Base-by-base conservation (phyloP, 2,113 vertebrate genomes). In the Tragelaphus strepsiceros region DNA sequence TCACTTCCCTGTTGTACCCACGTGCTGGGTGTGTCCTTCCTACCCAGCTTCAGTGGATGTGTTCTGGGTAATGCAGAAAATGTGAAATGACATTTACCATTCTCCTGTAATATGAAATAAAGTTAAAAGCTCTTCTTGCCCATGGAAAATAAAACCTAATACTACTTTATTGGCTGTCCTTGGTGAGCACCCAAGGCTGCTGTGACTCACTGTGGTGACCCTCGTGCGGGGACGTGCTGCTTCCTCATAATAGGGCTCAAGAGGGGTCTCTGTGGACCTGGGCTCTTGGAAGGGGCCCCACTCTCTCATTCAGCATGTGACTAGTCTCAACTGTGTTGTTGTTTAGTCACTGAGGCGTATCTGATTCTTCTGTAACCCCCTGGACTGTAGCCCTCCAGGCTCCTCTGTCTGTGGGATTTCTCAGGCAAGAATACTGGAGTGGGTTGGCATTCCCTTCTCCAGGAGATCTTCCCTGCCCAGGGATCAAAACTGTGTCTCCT, bases 1-100 rank as follows among this genome's bases (percentile, higher is more conserved):
- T 24, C 28, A 51, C 30, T 21, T 96, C 2, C 5, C 53, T 1
- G 0, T 7, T 16, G 26, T 5, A 24, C 7, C 14, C 24, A 1
- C 6, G 17, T 7, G 7, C 15, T 28, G 1, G 26, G 39, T 26
- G 30, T 59, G 43, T 53, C n/a, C 21, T 32, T 88, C n/a, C 24
- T 14, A 2, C 16, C n/a, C 21, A 46, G 1, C 0, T 22, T 81
- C n/a, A 14, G 15, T 84, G 17, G 56, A 0, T 26, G 43, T 26
- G 24, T 24, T 90, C 51, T 35, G 26, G 28, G n/a, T 13, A 39
- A 39, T 64, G 16, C 7, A 13, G 53, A 81, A 39, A 56, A 21
- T 32, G 30, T 26, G 30, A 84, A 62, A 78, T 83, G 30, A 71
- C 39, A 61, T 4, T 91, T 78, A 16, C 5, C 8, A 28, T 0